Evolutionary conservation across 2,797 vertebrate species (phyloP).

Genomic region (Syngnathus rostellatus): DNA sequence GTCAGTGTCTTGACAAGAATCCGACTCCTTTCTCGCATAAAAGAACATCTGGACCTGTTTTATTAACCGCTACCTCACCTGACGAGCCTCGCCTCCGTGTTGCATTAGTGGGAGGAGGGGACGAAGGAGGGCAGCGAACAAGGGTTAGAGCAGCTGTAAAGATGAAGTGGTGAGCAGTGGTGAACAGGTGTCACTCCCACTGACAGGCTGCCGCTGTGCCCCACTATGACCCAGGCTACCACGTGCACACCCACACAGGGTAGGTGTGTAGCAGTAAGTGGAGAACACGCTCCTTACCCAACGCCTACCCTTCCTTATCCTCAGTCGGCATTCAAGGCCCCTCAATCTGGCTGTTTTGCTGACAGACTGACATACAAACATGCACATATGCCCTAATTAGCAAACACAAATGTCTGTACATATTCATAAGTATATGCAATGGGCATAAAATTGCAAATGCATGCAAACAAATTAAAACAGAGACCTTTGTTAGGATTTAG

Average conservation of each 20-base stretch:
- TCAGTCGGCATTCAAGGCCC: slow-evolving; percentile 48
- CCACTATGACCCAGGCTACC: slow-evolving; percentile 20
- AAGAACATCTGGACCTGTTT: slow-evolving; percentile 56
- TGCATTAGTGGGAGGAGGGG: slow-evolving; percentile 11
- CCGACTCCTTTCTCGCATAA: slow-evolving; percentile 28
- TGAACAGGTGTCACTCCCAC: slow-evolving; percentile 69
- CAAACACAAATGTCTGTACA: slow-evolving; percentile 33
- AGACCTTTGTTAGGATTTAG: slow-evolving; percentile 3
- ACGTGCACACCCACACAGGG: slow-evolving; percentile 45
- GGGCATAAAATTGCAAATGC: slow-evolving; percentile 14
- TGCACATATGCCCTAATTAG: slow-evolving; percentile 37
- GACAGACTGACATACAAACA: slow-evolving; percentile 41
- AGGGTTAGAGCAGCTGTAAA: slow-evolving; percentile 49
- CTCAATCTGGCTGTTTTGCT: slow-evolving; percentile 41
- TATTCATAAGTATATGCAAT: slow-evolving; percentile 43
- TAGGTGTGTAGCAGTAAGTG: slow-evolving; percentile 22
- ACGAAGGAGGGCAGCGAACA: slow-evolving; percentile 6
- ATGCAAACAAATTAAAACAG: slow-evolving; percentile 22
- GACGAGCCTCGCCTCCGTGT: slow-evolving; percentile 26
- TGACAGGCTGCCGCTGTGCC: slow-evolving; percentile 36
- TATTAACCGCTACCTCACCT: slow-evolving; percentile 29
- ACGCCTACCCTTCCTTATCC: slow-evolving; percentile 59
- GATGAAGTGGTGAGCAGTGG: slow-evolving; percentile 35
- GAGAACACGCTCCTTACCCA: slow-evolving; percentile 35
- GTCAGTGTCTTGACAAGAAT: slow-evolving; percentile 47